Evolutionary conservation across 2,888 invertebrate species (phyloP), one percentile per base, ranked within the genome.

Genomic region (Morpho helenor): DNA sequence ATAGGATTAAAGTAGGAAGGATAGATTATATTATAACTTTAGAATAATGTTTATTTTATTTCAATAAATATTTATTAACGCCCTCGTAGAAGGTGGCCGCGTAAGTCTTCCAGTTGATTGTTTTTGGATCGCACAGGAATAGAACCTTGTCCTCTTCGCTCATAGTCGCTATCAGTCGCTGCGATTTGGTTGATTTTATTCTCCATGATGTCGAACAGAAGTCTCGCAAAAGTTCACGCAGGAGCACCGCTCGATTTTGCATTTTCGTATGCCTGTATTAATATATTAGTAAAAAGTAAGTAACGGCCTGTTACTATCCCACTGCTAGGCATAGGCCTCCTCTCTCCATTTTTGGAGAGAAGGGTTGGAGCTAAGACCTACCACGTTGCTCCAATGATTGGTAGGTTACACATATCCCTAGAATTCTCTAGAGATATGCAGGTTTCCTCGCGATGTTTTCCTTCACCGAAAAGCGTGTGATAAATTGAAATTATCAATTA

Each of bases 161-260:
- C 66, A 93, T 84, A 51, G 85, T 84, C 49, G 91, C 80, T 64
- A 92, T 91, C 62, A 96, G 83, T 42, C 85, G 85, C 66, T 91
- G 87, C 6, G 95, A 93, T 70, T 94, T 95, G 63, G 93, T 93
- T 66, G 95, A 94, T 70, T 93, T 93, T 83, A 97, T 96, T 69
- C 93, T 91, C 96, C 96, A 97, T 69, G 96, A 93, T 68, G 94
- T 93, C 55, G 93, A 93, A 48, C 95, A 94, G 84, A 97, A 97
- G 79, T 94, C 96, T 72, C 94, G 94, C 72, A 96, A 1, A 4
- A 63, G 7, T 7, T 65, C 49, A 0, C 60, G 48, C 2, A 68
- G 43, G 3, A 67, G 22, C 0, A 49, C 43, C 0, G 68, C 59
- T 7, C 64, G 52, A 1, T 57, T 23, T 22, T 61, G 62, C 23